Evolutionary conservation across 2,113 vertebrate genomes (phyloP).

Genomic region (Sebastes schlegelii): DNA sequence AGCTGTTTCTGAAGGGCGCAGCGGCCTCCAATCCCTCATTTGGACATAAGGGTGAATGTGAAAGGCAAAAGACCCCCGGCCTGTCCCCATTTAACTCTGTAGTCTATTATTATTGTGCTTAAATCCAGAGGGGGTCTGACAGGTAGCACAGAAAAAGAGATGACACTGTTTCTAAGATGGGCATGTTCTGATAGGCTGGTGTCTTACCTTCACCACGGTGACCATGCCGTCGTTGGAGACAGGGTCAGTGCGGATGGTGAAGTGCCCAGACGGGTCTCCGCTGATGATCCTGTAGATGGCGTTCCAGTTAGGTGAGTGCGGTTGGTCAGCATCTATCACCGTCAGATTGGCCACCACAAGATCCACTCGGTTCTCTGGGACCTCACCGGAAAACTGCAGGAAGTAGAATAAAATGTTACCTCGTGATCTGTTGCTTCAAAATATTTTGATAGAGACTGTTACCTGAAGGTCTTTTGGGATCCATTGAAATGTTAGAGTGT

Average conservation of each 20-base stretch:
- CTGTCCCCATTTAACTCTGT: conserved; percentile 53
- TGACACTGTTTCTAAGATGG: conserved; percentile 8
- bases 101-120: conserved; percentile 47
- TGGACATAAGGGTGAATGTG: conserved; percentile 67
- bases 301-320: conserved; percentile 95
- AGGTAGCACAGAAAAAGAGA: conserved; percentile 11
- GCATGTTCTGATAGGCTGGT: background rate
- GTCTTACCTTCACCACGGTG: conserved; percentile 92
- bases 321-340: conserved; percentile 93
- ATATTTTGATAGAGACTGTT: conserved; percentile 18
- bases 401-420: conserved; percentile 1
- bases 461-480: conserved; percentile 9
- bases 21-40: conserved; percentile 65
- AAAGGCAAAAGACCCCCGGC: conserved; percentile 67
- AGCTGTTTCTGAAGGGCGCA: conserved; percentile 64
- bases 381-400: conserved; percentile 91
- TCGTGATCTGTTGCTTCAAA: conserved; percentile 8
- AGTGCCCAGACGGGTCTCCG: conserved; percentile 91
- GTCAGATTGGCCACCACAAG: conserved; percentile 93
- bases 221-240: conserved; percentile 94
- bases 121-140: conserved; percentile 39
- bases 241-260: conserved; percentile 92
- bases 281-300: conserved; percentile 95
- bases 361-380: conserved; percentile 93
- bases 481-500: conserved; percentile 28